Evolutionary conservation across 2,888 invertebrate genomes (phyloP).

Genomic region (Nomada ferruginata): DNA sequence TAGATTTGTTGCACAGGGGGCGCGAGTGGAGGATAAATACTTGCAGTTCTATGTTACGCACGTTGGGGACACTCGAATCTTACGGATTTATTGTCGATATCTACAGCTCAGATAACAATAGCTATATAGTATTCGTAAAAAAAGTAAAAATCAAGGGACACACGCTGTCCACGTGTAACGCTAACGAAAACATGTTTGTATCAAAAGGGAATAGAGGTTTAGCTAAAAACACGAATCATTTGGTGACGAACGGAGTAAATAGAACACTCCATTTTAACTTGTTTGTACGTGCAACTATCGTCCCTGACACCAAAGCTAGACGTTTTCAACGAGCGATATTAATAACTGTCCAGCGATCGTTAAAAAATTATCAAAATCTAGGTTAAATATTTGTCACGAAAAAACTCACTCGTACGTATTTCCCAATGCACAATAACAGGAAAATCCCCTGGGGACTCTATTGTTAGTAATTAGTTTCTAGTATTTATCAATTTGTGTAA

Average conservation of each 20-base stretch:
- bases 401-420: background rate
- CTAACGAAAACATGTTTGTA: constrained; percentile 20
- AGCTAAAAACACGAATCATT: constrained; percentile 1
- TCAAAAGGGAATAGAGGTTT: background rate
- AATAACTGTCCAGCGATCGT: constrained; percentile 2
- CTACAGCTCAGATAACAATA: background rate
- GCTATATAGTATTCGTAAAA: background rate
- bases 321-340: background rate
- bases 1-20: background rate
- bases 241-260: background rate
- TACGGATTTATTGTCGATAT: background rate
- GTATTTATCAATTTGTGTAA: background rate
- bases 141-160: background rate
- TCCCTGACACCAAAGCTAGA: constrained; percentile 23
- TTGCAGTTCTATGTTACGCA: too few species aligned
- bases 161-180: background rate
- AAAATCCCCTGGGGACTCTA: background rate
- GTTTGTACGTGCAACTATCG: constrained; percentile 1
- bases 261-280: background rate
- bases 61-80: background rate
- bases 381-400: constrained; percentile 5
- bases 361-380: constrained; percentile 22
- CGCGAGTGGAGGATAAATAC: background rate
- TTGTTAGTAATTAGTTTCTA: background rate
- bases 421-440: background rate